Evolutionary conservation across 2,888 invertebrate genomes (phyloP), one percentile per base, ranked within the genome.

Genomic region (Cosmopolites sordidus): DNA sequence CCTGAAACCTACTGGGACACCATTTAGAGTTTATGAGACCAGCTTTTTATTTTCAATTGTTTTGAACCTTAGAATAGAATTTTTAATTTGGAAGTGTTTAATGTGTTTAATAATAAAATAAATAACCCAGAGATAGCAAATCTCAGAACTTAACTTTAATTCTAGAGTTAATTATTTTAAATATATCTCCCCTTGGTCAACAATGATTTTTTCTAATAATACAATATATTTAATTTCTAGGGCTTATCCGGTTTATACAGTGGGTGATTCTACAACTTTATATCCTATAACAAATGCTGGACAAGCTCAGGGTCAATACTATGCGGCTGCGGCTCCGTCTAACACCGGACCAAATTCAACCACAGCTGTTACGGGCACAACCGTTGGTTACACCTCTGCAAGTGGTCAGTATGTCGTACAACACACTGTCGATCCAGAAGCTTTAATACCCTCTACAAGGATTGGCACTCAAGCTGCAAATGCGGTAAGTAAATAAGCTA

Each of bases 171-270:
- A n/a, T n/a, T n/a, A n/a, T n/a, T n/a, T n/a, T n/a, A n/a, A n/a
- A n/a, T n/a, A n/a, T n/a, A n/a, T n/a, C n/a, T n/a, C n/a, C n/a
- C n/a, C n/a, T n/a, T n/a, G n/a, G n/a, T n/a, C n/a, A n/a, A n/a
- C n/a, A n/a, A n/a, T n/a, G n/a, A n/a, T n/a, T n/a, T n/a, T n/a
- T n/a, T n/a, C n/a, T n/a, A n/a, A n/a, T n/a, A n/a, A n/a, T n/a
- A n/a, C n/a, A n/a, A n/a, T n/a, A n/a, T n/a, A n/a, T n/a, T n/a
- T n/a, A n/a, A n/a, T n/a, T 22, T 22, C 8, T 58, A 85, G 85
- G 84, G 81, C 84, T 66, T 85, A 85, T 77, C 87, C 88, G 55
- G 86, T 88, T 47, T 89, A 88, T 68, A 83, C 87, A 42, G 86
- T 87, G 58, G 86, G 84, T 11, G 70, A 74, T 1, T 70, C 71